These are phyloP conservation scores for Drosophila seclusa DNA, from an alignment of 2,888 invertebrate species.

Conservation along the genomic window DNA sequence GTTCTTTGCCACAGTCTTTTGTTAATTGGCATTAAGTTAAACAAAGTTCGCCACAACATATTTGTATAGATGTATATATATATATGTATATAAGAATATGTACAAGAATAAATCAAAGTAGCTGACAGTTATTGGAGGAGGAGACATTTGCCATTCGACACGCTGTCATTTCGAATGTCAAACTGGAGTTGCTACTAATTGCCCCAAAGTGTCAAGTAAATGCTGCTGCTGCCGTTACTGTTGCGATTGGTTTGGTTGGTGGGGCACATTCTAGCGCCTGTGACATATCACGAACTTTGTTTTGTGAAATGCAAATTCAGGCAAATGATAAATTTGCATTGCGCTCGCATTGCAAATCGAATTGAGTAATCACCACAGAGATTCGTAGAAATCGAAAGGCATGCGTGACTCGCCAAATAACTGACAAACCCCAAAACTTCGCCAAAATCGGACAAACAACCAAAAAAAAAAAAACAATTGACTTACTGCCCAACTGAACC, in stretches of 20 bases:
- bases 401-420: conserved; percentile 68
- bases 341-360: conserved; percentile 50
- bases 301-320: conserved; percentile 71
- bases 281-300: conserved; percentile 76
- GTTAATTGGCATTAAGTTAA: conserved; percentile 6
- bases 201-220: conserved; percentile 67
- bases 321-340: conserved; percentile 69
- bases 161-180: conserved; percentile 47
- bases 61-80: neutral
- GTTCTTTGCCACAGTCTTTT: conserved; percentile 52
- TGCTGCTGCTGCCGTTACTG: conserved; percentile 7
- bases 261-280: conserved; percentile 74
- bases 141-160: conserved; percentile 20
- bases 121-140: conserved; percentile 18
- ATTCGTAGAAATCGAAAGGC: conserved; percentile 73
- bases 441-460: neutral
- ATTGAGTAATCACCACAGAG: conserved; percentile 65
- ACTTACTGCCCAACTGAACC: conserved; percentile 47
- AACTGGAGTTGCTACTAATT: conserved; percentile 56
- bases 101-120: conserved; percentile 19
- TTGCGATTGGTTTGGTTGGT: conserved; percentile 13
- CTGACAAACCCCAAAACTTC: conserved; percentile 39
- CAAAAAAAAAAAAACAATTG: conserved; percentile 13
- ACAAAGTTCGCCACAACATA: neutral
- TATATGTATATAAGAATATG: neutral